Base-by-base conservation (phyloP, 2,113 vertebrate species). In the Sylvilagus bachmani region DNA sequence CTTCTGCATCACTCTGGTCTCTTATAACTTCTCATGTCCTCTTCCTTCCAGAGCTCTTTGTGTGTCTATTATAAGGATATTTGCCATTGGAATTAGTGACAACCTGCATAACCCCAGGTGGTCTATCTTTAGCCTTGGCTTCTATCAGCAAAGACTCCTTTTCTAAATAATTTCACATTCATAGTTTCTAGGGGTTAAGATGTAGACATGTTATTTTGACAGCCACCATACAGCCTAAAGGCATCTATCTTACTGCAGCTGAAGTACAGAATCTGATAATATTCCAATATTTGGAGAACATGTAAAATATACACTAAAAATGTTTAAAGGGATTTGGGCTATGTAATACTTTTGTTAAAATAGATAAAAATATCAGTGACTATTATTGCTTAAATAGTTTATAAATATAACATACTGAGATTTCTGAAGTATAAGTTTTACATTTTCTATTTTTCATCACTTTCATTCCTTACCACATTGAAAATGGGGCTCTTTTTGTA, bases 311-410 rank as follows among this genome's bases (percentile, higher is more conserved):
- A 24, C 10, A 29, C 5, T 58, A 85, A 49, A 83, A 25, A 66
- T 67, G 1, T 91, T 79, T 19, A n/a, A 95, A 58, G 83, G 3
- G 3, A 55, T 77, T 83, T 79, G 61, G 62, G 5, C 6, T 67
- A 7, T 27, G n/a, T 44, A 49, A 77, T 93, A 85, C 74, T 70
- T 96, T 82, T 94, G 91, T 96, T 97, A 44, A 86, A 87, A 86
- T 71, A 89, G 79, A 11, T 78, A 77, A 82, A 58, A 51, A 6
- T 92, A 10, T 86, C 77, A 61, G 51, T 64, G 38, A 24, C 64
- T 38, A 79, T 93, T 36, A 31, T 90, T 89, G 36, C 33, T 86
- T 91, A 88, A 96, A 49, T 5, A 14, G 21, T 19, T 67, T 93
- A 51, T 84, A n/a, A 90, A 62, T 95, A 27, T 82, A 61, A 67